These are phyloP conservation scores for Tanypteryx hageni DNA, from an alignment of 2,888 invertebrate species.

Conservation along the genomic window DNA sequence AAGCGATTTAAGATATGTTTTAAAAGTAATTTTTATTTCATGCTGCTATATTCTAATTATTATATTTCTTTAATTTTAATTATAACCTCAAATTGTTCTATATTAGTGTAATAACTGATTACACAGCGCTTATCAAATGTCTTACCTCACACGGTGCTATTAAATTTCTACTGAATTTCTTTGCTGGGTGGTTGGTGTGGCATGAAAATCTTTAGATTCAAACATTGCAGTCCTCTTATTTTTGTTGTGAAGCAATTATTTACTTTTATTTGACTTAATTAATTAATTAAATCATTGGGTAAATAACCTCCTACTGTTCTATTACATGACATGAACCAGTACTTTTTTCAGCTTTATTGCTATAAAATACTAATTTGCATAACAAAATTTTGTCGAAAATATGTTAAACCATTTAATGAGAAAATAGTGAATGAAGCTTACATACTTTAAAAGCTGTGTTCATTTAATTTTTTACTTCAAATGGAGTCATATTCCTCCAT, in stretches of 20 bases:
- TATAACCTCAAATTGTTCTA: slow-evolving; percentile 44
- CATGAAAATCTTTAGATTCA: slow-evolving; percentile 98
- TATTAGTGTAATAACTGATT: slow-evolving; percentile 93
- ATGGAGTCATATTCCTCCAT: no score
- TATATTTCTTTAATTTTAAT: neutral
- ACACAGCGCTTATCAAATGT: slow-evolving; percentile 97
- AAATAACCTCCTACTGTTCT: no score
- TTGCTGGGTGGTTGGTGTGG: slow-evolving; percentile 97
- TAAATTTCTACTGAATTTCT: slow-evolving; percentile 94
- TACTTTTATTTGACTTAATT: slow-evolving; percentile 82
- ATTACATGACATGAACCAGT: no score
- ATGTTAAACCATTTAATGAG: no score
- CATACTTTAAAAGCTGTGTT: no score
- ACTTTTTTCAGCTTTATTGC: no score
- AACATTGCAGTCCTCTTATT: slow-evolving; percentile 95
- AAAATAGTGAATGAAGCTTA: no score
- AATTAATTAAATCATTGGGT: no score
- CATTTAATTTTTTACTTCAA: no score
- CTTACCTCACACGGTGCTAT: slow-evolving; percentile 92
- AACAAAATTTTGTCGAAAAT: no score
- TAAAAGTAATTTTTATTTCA: neutral
- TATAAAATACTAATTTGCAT: no score
- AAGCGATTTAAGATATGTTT: slow-evolving; percentile 68
- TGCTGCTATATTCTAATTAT: neutral
- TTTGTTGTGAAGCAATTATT: slow-evolving; percentile 98